These are phyloP conservation scores for Neogobius melanostomus DNA, from an alignment of 2,113 vertebrate species.

Conservation along the genomic window DNA sequence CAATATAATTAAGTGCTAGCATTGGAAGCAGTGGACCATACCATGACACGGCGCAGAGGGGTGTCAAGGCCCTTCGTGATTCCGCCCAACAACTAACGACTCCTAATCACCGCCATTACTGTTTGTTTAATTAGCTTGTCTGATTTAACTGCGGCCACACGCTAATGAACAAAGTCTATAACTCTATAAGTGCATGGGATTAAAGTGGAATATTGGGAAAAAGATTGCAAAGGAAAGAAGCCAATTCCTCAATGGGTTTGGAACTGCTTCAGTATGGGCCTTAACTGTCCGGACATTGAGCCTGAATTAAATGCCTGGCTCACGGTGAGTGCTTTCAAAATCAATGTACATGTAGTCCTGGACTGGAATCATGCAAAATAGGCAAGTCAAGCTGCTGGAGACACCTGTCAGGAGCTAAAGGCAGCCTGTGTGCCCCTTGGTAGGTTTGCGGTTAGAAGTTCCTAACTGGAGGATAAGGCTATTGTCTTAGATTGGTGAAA, in stretches of 20 bases:
- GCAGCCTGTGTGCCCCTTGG: no score
- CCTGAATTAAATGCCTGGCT: background rate
- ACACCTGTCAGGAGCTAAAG: no score
- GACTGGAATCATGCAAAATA: background rate
- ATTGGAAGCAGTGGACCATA: slow-evolving; percentile 27
- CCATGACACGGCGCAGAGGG: slow-evolving; percentile 31
- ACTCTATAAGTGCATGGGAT: slow-evolving; percentile 13
- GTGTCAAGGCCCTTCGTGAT: slow-evolving; percentile 48
- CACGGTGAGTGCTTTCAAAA: background rate
- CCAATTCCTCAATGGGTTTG: background rate
- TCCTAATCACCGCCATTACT: slow-evolving; percentile 58
- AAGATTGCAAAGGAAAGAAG: slow-evolving; percentile 5
- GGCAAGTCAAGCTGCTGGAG: no score
- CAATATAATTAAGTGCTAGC: slow-evolving; percentile 22
- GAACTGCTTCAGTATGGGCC: background rate
- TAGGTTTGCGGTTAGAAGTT: no score
- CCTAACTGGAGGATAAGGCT: no score
- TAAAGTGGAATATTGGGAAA: background rate
- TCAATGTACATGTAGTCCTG: background rate
- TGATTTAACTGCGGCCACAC: slow-evolving; percentile 45
- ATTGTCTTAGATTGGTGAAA: no score
- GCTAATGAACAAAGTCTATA: slow-evolving; percentile 34
- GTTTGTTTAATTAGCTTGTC: slow-evolving; percentile 60
- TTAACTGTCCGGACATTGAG: background rate
- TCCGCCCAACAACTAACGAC: slow-evolving; percentile 56